Conservation (phyloP, 2,113 vertebrate species). For the Hyperopisus bebe region DNA sequence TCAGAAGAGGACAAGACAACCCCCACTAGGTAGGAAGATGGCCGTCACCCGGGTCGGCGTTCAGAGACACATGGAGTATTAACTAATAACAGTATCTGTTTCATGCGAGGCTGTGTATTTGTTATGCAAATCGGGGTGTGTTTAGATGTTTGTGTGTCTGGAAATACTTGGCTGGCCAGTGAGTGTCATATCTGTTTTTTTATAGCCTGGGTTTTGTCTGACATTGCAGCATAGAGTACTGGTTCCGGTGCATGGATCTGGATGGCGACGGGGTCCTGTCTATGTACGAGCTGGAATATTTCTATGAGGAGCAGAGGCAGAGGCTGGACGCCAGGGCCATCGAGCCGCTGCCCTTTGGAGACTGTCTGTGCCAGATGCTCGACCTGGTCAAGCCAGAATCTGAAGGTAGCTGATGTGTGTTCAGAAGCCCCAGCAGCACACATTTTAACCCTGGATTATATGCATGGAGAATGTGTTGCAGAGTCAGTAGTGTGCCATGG, state of each 20-base stretch:
- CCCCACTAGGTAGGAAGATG: slow-evolving; percentile 71
- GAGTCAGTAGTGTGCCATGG: not conserved
- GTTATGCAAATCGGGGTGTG: not conserved
- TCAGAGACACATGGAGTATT: not conserved
- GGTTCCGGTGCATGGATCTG: slow-evolving; percentile 97
- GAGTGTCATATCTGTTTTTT: not conserved
- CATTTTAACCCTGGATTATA: not conserved
- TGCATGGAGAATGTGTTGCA: not conserved
- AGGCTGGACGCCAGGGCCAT: slow-evolving; percentile 81
- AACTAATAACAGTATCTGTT: not conserved
- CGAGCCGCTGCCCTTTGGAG: slow-evolving; percentile 87
- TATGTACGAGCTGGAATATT: slow-evolving; percentile 88
- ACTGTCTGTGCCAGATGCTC: slow-evolving; percentile 93
- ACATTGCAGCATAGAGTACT: slow-evolving; percentile 83
- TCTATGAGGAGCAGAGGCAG: slow-evolving; percentile 91
- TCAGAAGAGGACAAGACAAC: slow-evolving; percentile 94
- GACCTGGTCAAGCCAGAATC: slow-evolving; percentile 81
- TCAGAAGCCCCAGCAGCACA: not conserved
- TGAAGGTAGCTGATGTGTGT: slow-evolving; percentile 58
- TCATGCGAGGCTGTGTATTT: not conserved
- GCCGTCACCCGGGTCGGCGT: not conserved
- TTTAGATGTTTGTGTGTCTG: not conserved
- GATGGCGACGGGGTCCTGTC: slow-evolving; percentile 87
- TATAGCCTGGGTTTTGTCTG: not conserved
- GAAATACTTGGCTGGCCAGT: not conserved